Evolutionary conservation across 2,113 vertebrate species (phyloP).

Genomic region (Stigmatopora argus): DNA sequence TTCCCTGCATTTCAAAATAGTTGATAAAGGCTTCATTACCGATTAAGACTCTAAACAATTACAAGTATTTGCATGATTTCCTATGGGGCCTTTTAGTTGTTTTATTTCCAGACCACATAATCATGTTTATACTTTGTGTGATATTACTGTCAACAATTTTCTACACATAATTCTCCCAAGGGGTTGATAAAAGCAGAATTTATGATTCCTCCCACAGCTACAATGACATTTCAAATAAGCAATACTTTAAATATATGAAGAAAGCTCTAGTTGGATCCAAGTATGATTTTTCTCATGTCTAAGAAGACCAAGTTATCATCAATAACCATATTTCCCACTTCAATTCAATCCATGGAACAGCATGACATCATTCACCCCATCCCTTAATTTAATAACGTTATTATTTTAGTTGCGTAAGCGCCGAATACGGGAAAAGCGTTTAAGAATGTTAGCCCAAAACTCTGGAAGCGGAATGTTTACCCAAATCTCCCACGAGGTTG

Average conservation of each 20-base stretch:
- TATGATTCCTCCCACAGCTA: no score
- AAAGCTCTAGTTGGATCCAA: no score
- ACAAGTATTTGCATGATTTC: neutral
- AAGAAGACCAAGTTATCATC: no score
- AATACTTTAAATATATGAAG: no score
- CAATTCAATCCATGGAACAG: neutral
- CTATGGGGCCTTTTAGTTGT: neutral
- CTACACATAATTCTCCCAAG: no score
- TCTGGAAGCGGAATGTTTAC: constrained; percentile 2
- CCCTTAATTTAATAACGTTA: neutral
- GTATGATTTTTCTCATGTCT: no score
- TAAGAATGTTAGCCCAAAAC: constrained; percentile 8
- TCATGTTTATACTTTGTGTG: no score
- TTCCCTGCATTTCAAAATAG: neutral
- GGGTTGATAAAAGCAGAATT: no score
- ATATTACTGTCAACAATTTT: no score
- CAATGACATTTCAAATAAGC: no score
- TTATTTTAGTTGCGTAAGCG: neutral
- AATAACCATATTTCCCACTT: neutral
- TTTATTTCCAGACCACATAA: neutral
- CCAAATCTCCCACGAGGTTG: constrained; percentile 10
- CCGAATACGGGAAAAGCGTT: neutral
- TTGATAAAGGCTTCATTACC: neutral
- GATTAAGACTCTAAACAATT: neutral
- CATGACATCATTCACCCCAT: neutral